Evolutionary conservation across 2,113 vertebrate species (phyloP), one percentile per base, ranked within the genome.

Genomic region (Columba janthina): DNA sequence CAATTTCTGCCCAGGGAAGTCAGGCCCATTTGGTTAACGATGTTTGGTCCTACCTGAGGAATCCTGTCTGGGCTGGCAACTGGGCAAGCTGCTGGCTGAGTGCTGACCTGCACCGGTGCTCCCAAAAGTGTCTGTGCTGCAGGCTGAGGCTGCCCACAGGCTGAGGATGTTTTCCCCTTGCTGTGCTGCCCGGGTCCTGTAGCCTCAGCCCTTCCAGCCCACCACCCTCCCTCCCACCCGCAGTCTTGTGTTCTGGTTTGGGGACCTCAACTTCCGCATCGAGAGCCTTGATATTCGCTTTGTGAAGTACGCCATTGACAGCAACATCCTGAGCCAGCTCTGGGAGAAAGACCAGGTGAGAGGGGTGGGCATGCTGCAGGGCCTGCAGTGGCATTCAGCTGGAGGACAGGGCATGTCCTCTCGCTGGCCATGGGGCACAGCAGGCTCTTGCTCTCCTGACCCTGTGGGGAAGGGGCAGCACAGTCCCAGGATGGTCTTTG

Each of bases 341-440:
- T 99, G 98, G 99, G 99, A 99, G 94, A 99, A 99, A 95, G 99
- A 99, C 97, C 99, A 99, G 99, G 99, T 99, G 95, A 97, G 97
- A 76, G 12, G 60, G 19, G 6, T 4, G 36, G 10, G 28, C 4
- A 2, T 29, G 34, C 26, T 65, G 44, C 50, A 4, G 12, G 34
- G n/a, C 44, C 22, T 77, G 0, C 44, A 46, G 42, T 17, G 44
- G 44, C 44, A 19, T 25, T 36, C 40, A 40, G 70, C 56, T 69
- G 56, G 46, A 51, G 57, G 70, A 57, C 16, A 29, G 34, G 26
- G 16, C 26, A 14, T 3, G 22, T 76, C 21, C 51, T 71, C 32
- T 46, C 53, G 21, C 18, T 73, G 38, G 22, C 13, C 0, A 0
- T 13, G 50, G 16, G 44, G 31, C 29, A 32, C 2, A 2, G 31